phyloP scores from a whole-genome alignment of 2,888 invertebrate species.

The Melanophora roralis region DNA sequence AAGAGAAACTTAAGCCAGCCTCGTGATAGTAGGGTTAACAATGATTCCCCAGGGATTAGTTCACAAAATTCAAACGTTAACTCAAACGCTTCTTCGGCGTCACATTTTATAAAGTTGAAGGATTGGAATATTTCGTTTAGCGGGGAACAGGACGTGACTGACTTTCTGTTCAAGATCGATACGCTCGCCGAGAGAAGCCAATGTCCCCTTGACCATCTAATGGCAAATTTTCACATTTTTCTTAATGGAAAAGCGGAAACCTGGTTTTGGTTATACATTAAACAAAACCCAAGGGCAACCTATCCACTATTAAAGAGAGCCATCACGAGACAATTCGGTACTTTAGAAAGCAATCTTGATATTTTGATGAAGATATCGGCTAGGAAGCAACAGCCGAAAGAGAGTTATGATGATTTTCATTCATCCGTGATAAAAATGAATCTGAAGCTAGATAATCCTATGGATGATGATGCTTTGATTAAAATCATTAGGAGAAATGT shows the following conservation, averaged over 20 bases:
- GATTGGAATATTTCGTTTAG: neutral
- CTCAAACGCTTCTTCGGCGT: neutral
- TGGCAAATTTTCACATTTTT: neutral
- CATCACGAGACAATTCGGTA: neutral
- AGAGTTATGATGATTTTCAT: neutral
- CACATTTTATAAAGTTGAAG: neutral
- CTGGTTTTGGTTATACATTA: neutral
- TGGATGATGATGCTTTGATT: neutral
- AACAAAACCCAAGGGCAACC: neutral
- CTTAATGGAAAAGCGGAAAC: neutral
- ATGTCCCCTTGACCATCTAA: neutral
- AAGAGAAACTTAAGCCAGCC: neutral
- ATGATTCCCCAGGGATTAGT: neutral
- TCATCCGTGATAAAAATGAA: neutral
- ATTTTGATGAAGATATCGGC: neutral
- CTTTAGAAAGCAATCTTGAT: constrained; percentile 1
- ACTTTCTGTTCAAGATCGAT: neutral
- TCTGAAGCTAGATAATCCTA: neutral
- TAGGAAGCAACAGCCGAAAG: constrained; percentile 1
- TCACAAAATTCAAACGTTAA: neutral
- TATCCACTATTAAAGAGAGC: neutral
- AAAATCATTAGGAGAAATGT: constrained; percentile 11
- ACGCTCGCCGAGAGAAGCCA: neutral
- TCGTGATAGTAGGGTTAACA: neutral
- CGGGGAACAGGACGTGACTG: neutral